A percentile compares a stretch with the other conserved stretches of the same genome.
Evolutionary conservation across 2,113 vertebrate genomes (phyloP).

Genomic region (Sebastes schlegelii): DNA sequence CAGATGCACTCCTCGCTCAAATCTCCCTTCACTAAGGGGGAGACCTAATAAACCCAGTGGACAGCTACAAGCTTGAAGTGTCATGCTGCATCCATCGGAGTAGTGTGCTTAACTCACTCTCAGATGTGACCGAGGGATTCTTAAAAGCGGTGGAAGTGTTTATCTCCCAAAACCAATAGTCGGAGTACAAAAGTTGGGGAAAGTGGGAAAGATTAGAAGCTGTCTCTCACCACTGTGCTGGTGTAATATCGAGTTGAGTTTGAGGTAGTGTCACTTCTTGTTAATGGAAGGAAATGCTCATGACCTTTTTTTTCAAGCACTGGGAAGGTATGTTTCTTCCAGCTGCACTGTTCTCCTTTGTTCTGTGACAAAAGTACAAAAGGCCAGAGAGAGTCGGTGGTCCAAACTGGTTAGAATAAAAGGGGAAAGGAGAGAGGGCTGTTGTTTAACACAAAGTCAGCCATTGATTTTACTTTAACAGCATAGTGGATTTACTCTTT

Average conservation of each 20-base stretch:
- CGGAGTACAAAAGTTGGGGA: conserved; percentile 37
- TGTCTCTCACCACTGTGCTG: conserved; percentile 21
- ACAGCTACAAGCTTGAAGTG: conserved; percentile 67
- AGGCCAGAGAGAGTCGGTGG: neutral
- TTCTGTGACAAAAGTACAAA: conserved; percentile 2
- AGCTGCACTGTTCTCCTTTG: conserved; percentile 5
- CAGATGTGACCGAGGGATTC: conserved; percentile 55
- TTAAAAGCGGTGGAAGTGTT: conserved; percentile 62
- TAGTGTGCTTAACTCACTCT: conserved; percentile 34
- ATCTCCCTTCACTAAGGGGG: conserved; percentile 48
- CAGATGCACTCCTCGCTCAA: conserved; percentile 48
- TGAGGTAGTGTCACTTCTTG: conserved; percentile 39
- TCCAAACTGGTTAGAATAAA: neutral
- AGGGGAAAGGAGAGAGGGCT: neutral
- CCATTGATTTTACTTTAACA: neutral
- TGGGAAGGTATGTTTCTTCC: conserved; percentile 6
- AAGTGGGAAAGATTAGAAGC: conserved; percentile 53
- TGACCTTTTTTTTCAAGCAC: conserved; percentile 34
- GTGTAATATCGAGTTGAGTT: conserved; percentile 34
- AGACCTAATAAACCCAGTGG: conserved; percentile 66
- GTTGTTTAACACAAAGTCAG: neutral
- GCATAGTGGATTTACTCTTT: neutral
- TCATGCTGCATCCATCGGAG: conserved; percentile 47
- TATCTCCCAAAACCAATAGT: conserved; percentile 61
- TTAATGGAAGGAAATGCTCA: conserved; percentile 37